Evolutionary conservation across 2,888 invertebrate species (phyloP).

Genomic region (Erpobdella octoculata): DNA sequence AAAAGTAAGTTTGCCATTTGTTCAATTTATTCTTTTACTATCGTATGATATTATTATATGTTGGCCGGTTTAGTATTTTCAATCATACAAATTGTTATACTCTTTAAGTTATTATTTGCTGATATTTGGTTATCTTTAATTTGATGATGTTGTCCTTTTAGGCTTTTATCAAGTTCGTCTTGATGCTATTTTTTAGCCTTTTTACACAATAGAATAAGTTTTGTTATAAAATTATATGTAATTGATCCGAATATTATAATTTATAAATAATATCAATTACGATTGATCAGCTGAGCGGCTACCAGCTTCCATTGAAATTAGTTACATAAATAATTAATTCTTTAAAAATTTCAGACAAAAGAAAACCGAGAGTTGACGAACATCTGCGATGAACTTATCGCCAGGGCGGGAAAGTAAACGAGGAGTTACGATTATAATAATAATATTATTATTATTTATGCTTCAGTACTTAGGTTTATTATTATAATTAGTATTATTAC

Average conservation of each 20-base stretch:
- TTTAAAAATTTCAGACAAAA: constrained; percentile 57
- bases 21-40: too few species aligned
- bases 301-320: not conserved
- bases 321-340: not conserved
- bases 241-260: not conserved
- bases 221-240: not conserved
- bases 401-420: constrained; percentile 47
- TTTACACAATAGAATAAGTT: not conserved
- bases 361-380: constrained; percentile 82
- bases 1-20: constrained; percentile 56
- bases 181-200: not conserved
- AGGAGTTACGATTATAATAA: not conserved
- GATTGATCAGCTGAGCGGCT: too few species aligned
- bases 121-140: too few species aligned
- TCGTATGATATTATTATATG: too few species aligned
- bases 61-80: too few species aligned
- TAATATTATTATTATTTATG: too few species aligned
- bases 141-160: too few species aligned
- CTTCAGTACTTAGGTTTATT: too few species aligned
- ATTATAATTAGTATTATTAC: too few species aligned
- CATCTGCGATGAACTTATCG: constrained; percentile 85
- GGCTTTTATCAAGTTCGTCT: too few species aligned
- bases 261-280: not conserved
- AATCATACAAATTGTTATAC: too few species aligned
- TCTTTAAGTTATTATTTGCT: too few species aligned